These are phyloP conservation scores for Turnix velox DNA, from an alignment of 2,113 vertebrate species.

Conservation along the genomic window DNA sequence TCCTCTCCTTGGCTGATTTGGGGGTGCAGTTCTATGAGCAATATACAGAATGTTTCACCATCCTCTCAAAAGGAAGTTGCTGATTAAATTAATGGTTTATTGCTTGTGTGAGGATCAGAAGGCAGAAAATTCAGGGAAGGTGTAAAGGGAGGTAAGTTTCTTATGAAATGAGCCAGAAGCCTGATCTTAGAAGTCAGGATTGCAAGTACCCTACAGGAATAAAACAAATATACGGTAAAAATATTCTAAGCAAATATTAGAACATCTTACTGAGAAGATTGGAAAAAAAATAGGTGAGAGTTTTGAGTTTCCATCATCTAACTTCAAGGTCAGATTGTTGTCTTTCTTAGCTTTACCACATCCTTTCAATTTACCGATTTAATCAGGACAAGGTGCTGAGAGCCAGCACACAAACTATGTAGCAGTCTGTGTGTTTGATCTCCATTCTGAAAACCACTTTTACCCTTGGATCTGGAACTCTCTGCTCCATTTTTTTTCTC, in stretches of 20 bases:
- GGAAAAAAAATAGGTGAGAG: constrained; percentile 2
- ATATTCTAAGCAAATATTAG: not conserved
- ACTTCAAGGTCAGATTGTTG: not conserved
- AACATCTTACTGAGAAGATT: not conserved
- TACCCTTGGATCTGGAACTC: not conserved
- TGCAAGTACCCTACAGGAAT: not conserved
- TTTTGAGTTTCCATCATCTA: not conserved
- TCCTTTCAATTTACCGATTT: not conserved
- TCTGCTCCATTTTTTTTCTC: not conserved
- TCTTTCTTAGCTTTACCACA: not conserved
- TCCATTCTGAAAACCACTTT: not conserved
- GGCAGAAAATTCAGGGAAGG: not conserved
- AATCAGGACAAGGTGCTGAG: not conserved
- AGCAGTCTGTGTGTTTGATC: not conserved
- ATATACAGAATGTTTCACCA: not conserved
- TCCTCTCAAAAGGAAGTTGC: not conserved
- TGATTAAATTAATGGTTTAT: not conserved
- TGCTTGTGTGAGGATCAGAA: not conserved
- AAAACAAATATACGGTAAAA: not conserved
- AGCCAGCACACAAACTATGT: not conserved
- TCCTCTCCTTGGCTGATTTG: not conserved
- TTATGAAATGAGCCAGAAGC: not conserved
- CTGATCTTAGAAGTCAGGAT: not conserved
- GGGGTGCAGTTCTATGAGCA: not conserved
- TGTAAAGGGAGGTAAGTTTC: not conserved